Evolutionary conservation across 2,113 vertebrate genomes (phyloP), one percentile per base, ranked within the genome.

Genomic region (Thunnus maccoyii): DNA sequence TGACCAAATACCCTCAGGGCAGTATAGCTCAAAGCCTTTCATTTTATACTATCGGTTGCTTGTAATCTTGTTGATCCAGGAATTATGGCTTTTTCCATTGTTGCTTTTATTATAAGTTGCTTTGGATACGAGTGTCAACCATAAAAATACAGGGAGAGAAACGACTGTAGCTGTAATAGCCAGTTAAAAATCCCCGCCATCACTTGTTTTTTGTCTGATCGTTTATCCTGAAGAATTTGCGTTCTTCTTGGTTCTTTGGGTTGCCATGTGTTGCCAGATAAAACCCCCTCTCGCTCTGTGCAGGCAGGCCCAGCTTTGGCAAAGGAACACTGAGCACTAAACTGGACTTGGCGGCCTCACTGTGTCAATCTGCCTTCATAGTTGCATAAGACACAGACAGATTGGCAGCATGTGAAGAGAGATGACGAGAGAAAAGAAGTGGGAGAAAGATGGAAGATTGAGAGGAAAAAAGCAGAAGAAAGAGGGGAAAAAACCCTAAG

Each of bases 311-410:
- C 12, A 54, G 16, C 57, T 80, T 77, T 78, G 86, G 74, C 84
- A 75, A 50, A 69, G 50, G 62, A 72, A 76, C 60, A 32, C 27
- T 17, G 22, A 63, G 76, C 20, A 10, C 46, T 66, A 58, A 78
- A 89, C 62, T 60, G 73, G 77, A 77, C 63, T 83, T 89, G 86
- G 87, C 85, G 4, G 50, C 65, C 17, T 36, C 27, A 20, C 70
- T 55, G 41, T 73, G 82, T 88, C 83, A 74, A 67, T 63, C 76
- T 82, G 81, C 60, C 77, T 68, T 76, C 47, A 41, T 14, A 32
- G 89, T 80, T 90, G 79, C 85, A 74, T 70, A 84, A 87, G 81
- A 85, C 73, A 25, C 50, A 79, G 77, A 84, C 78, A 90, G 73
- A 86, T 72, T 72, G 75, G 82, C 82, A 82, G 82, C 5, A 72